A percentile compares a stretch with the other conserved stretches of the same genome.
phyloP scores from a whole-genome alignment of 2,113 vertebrate species.

The Eublepharis macularius region DNA sequence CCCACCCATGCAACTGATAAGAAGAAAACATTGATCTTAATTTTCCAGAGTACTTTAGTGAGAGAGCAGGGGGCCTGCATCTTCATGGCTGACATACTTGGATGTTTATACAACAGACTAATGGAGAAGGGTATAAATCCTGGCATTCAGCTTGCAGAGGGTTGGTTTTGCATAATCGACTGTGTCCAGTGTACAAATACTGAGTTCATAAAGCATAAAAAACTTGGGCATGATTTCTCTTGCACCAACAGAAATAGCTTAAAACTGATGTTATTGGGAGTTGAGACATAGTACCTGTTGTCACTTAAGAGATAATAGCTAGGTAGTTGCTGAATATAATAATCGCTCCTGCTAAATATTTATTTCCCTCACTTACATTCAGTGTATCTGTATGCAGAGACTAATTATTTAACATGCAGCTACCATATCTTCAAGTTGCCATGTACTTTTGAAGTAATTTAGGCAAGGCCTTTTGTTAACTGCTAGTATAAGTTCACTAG shows the following conservation, averaged over 20 bases:
- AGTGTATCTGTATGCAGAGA: not conserved
- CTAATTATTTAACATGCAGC: not conserved
- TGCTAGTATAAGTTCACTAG: too few relatives aligned
- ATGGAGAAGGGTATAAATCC: not conserved
- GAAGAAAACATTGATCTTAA: not conserved
- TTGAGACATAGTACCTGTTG: not conserved
- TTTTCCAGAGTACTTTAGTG: not conserved
- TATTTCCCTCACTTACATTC: not conserved
- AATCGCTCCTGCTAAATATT: not conserved
- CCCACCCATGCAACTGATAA: too few relatives aligned
- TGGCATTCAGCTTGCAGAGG: not conserved
- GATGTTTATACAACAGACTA: too few relatives aligned
- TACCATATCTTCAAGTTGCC: not conserved
- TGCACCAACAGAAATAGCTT: not conserved
- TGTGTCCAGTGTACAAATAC: not conserved
- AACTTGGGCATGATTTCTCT: not conserved
- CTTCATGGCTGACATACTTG: too few relatives aligned
- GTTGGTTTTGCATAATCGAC: not conserved
- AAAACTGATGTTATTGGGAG: not conserved
- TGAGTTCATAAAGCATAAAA: not conserved
- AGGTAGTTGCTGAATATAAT: not conserved
- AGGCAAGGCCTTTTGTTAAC: not conserved
- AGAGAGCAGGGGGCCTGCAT: not conserved
- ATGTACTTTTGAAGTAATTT: not conserved
- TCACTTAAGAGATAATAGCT: not conserved